Base-by-base conservation (phyloP, 2,113 vertebrate species). In the Pteropus alecto region DNA sequence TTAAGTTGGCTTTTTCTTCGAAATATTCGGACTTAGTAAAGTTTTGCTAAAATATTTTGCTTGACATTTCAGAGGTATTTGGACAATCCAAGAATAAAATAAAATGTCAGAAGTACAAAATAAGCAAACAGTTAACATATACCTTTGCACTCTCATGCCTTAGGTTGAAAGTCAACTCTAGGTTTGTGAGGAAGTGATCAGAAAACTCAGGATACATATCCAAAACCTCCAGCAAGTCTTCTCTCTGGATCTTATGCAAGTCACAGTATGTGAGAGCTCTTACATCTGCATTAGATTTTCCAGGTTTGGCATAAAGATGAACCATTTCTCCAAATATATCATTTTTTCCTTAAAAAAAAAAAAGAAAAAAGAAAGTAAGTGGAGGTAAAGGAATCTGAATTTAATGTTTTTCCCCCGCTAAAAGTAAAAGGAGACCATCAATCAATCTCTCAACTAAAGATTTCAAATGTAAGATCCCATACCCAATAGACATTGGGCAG, bases 141-240 rank as follows among this genome's bases (percentile, higher is more conserved):
- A 99, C 99, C 99, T 99, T 99, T 90, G 98, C 86, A 60, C 98
- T 98, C 87, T 99, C 99, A 54, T 99, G 99, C 98, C 99, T 99
- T 51, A 99, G 99, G 98, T 99, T 99, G 98, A 99, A 99, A 87
- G 99, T 99, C 51, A 99, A 98, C 97, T 99, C 99, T 95, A 99
- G 98, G 97, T 99, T 99, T 93, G 99, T 99, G 91, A 99, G 99
- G 97, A 99, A 99, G 90, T 98, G 99, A 98, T 99, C 99, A 0
- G 99, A 99, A 98, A 99, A 99, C 98, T 99, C 99, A 0, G 99
- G 99, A 93, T 99, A 99, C 99, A 99, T 99, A 96, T 99, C 99
- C 96, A 99, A 98, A 97, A 99, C 99, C 96, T 99, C 99, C 93
- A 99, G 95, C 28, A 99, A 98, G 81, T 99, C 99, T 96, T 99